Evolutionary conservation across 2,797 vertebrate species (phyloP).

Genomic region (Synanceia verrucosa): DNA sequence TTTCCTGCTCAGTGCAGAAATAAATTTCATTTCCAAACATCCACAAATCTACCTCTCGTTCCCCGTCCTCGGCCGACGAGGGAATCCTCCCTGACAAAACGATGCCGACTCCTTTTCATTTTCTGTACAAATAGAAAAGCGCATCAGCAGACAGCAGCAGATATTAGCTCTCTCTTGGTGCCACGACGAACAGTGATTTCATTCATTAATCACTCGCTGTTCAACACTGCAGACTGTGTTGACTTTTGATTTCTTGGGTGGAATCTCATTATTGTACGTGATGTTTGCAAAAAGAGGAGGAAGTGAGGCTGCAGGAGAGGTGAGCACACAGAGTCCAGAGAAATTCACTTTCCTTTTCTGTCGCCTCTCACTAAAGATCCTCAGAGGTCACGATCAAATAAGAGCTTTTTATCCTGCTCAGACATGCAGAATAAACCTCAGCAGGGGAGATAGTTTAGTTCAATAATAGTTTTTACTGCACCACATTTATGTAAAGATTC

Average conservation of each 20-base stretch:
- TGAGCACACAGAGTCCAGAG: not conserved
- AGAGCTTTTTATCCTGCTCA: not conserved
- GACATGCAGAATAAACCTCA: not conserved
- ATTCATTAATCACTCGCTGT: conserved; percentile 41
- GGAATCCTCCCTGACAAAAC: conserved; percentile 29
- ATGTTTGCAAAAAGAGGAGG: conserved; percentile 1
- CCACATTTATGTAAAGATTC: no score
- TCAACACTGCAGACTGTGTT: not conserved
- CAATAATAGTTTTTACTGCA: no score
- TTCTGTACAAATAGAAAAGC: conserved; percentile 19
- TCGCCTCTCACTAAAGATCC: not conserved
- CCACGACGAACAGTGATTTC: conserved; percentile 5
- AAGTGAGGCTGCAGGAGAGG: not conserved
- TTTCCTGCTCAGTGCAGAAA: not conserved
- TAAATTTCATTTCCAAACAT: conserved; percentile 28
- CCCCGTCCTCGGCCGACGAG: not conserved
- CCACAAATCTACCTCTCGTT: conserved; percentile 5
- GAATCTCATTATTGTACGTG: not conserved
- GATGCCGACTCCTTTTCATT: conserved; percentile 30
- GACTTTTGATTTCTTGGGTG: conserved; percentile 11
- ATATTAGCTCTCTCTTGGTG: not conserved
- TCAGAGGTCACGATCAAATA: not conserved
- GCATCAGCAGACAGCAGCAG: conserved; percentile 3
- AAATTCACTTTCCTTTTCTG: not conserved
- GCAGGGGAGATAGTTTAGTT: no score